Percentiles rank a stretch among this genome's conserved stretches.
phyloP scores from a whole-genome alignment of 2,888 invertebrate species.

The Amorpha juglandis region DNA sequence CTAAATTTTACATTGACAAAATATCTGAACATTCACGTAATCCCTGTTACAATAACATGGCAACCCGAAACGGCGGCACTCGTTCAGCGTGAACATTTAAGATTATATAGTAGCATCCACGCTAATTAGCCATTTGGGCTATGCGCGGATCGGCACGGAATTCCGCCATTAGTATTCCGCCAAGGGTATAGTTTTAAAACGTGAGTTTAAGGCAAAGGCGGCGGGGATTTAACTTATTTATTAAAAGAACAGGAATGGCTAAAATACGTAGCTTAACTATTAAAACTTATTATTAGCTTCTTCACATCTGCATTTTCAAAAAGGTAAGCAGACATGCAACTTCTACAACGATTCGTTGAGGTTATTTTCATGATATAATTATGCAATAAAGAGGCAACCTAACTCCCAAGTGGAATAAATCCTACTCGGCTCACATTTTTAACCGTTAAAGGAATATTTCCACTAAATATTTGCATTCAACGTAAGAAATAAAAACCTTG shows the following conservation, averaged over 20 bases:
- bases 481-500: too few species aligned
- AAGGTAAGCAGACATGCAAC: too few species aligned
- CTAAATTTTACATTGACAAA: neutral
- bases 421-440: too few species aligned
- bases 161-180: conserved; percentile 22
- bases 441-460: too few species aligned
- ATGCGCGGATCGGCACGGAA: conserved; percentile 30
- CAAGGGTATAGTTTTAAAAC: neutral
- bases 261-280: too few species aligned
- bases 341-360: too few species aligned
- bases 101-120: conserved; percentile 24
- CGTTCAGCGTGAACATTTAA: conserved; percentile 13
- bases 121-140: conserved; percentile 26
- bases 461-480: too few species aligned
- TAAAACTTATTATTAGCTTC: too few species aligned
- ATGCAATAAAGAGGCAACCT: too few species aligned
- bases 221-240: neutral
- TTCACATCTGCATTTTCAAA: too few species aligned
- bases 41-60: neutral
- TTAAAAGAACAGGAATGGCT: neutral
- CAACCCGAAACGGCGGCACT: neutral
- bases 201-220: neutral
- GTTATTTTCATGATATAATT: too few species aligned
- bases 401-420: too few species aligned
- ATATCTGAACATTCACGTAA: neutral